Evolutionary conservation across 2,888 invertebrate species (phyloP), one percentile per base, ranked within the genome.

Genomic region (Hecatera dysodea): DNA sequence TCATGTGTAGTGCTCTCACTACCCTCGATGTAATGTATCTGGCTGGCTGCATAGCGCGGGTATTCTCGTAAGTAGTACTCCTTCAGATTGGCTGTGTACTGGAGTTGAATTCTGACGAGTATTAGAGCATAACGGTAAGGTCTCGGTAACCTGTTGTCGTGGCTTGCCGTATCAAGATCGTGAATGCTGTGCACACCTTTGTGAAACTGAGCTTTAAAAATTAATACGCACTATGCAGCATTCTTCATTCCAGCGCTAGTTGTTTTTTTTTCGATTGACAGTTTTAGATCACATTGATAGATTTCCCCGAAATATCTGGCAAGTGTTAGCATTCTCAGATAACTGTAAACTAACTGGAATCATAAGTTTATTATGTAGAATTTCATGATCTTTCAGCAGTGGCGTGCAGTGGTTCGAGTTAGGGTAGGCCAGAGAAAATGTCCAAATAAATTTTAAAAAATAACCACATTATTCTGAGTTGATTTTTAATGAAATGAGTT

Each of bases 71-170:
- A 69, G 62, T 56, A 53, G 78, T 75, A 79, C 63, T 73, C 27
- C 27, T 52, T 46, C 42, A 57, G 52, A 73, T 64, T 78, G 68
- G 60, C 27, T 46, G 44, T 55, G 42, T 53, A 24, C 44, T 63
- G 33, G 33, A 63, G 70, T 52, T 70, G 61, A 62, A 75, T 65
- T 48, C 70, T 19, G 42, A 61, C n/a, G 64, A 22, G 70, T 27
- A 74, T 53, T 61, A 79, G 69, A 78, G 79, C 74, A 69, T 68
- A 27, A 56, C 67, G 46, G 6, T 33, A 46, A 68, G 79, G 64
- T 69, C 68, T 69, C 36, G 22, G 48, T 19, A 24, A 57, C 68
- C 19, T 17, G 68, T 60, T 50, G 22, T 52, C 17, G n/a, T n/a
- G 17, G 42, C 24, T 44, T 52, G 24, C 11, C 8, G 22, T 36